These are phyloP conservation scores for Sphaeridia pumilis DNA, from an alignment of 2,888 invertebrate genomes.

Conservation along the genomic window DNA sequence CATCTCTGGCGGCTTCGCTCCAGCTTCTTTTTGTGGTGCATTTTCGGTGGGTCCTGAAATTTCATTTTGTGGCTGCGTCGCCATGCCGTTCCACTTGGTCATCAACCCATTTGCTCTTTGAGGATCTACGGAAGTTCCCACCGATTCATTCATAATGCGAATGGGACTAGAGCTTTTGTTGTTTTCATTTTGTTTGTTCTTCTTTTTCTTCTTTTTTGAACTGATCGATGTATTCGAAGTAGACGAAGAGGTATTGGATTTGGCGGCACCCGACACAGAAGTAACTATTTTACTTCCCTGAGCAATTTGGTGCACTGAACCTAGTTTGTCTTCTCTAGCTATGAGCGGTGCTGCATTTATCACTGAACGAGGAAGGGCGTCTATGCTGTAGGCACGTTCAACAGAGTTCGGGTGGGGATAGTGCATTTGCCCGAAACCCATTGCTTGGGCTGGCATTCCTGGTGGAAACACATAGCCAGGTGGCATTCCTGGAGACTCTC, in stretches of 20 bases:
- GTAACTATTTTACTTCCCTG: not conserved
- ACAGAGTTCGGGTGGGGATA: too few species aligned
- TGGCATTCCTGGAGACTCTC: too few species aligned
- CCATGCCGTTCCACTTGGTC: too few species aligned
- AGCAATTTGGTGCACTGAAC: not conserved
- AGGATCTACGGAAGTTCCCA: too few species aligned
- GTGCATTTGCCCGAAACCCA: not conserved
- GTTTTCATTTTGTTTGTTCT: constrained; percentile 18
- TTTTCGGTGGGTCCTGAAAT: too few species aligned
- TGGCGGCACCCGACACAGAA: not conserved
- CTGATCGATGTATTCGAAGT: too few species aligned
- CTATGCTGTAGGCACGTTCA: not conserved
- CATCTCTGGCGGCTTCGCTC: constrained; percentile 40
- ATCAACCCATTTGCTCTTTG: too few species aligned
- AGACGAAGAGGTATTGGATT: too few species aligned
- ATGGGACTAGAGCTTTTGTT: too few species aligned
- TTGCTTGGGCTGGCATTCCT: not conserved
- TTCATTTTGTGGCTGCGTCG: too few species aligned
- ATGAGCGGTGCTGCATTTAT: not conserved
- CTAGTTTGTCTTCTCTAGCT: not conserved
- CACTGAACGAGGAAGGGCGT: not conserved
- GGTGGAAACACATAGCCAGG: not conserved
- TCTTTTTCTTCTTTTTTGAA: constrained; percentile 2
- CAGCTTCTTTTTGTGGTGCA: too few species aligned
- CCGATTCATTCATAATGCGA: too few species aligned